These are phyloP conservation scores for Musca domestica DNA, from an alignment of 1,140 invertebrate genomes.

Conservation along the genomic window DNA sequence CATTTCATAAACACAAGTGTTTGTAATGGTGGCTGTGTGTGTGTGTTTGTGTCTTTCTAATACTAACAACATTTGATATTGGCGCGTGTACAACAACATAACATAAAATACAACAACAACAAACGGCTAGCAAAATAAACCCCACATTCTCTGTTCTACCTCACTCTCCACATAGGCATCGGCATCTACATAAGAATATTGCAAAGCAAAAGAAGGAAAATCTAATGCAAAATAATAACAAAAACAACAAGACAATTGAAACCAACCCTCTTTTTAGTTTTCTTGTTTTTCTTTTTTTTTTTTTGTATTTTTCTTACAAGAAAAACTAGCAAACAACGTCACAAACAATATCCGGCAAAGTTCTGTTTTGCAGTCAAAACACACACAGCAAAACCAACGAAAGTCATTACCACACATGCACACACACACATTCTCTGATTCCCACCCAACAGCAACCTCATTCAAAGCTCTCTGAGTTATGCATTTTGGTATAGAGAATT, in stretches of 20 bases:
- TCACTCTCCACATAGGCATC: not conserved
- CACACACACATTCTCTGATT: too few relatives aligned
- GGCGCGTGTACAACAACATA: slow-evolving; percentile 14
- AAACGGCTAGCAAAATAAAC: not conserved
- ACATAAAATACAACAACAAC: not conserved
- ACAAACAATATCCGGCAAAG: too few relatives aligned
- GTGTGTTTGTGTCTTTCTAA: not conserved
- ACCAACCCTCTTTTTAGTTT: too few relatives aligned
- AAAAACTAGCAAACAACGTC: too few relatives aligned
- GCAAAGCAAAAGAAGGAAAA: not conserved
- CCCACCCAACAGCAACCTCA: too few relatives aligned
- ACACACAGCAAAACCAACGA: too few relatives aligned
- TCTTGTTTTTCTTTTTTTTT: too few relatives aligned
- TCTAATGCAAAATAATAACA: not conserved
- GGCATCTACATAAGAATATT: not conserved
- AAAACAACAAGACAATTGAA: too few relatives aligned
- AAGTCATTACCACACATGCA: too few relatives aligned
- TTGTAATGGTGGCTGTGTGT: not conserved
- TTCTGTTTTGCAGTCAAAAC: too few relatives aligned
- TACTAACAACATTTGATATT: slow-evolving; percentile 1
- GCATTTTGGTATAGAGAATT: not conserved
- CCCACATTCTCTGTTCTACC: not conserved
- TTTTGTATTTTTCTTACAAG: too few relatives aligned
- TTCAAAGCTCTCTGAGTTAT: not conserved
- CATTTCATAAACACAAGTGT: not conserved